Conservation (phyloP, 2,888 invertebrate genomes). For the Cosmopolites sordidus region DNA sequence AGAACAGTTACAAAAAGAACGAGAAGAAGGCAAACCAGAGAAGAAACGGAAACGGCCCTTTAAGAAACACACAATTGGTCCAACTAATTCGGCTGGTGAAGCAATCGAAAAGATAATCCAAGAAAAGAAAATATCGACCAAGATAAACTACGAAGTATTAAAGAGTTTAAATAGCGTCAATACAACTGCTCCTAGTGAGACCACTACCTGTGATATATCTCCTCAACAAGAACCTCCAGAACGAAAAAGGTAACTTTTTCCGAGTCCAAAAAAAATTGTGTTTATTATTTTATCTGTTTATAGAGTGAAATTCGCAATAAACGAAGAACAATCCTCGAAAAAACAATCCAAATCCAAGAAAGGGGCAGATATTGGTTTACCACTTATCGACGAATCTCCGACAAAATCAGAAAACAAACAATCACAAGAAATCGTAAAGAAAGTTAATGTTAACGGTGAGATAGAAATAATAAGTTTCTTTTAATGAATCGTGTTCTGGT, state of each 20-base stretch:
- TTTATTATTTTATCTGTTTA: too few species aligned
- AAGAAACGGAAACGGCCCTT: conserved; percentile 66
- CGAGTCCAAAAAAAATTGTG: too few species aligned
- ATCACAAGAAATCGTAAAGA: not conserved
- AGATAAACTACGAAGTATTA: conserved; percentile 96
- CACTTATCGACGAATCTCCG: conserved; percentile 12
- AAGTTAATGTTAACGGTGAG: not conserved
- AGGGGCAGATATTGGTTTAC: conserved; percentile 21
- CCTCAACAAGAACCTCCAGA: too few species aligned
- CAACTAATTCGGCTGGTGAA: conserved; percentile 62
- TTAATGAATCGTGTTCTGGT: not conserved
- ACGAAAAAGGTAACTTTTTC: too few species aligned
- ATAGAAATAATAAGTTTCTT: too few species aligned
- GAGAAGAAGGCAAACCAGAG: conserved; percentile 82
- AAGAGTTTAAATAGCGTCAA: conserved; percentile 62
- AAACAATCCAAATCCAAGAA: conserved; percentile 15
- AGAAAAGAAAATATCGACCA: conserved; percentile 92
- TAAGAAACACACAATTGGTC: conserved; percentile 61
- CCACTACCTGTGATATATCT: too few species aligned
- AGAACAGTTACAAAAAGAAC: conserved; percentile 72
- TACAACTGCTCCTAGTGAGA: too few species aligned
- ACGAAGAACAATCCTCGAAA: conserved; percentile 20
- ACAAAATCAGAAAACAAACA: conserved; percentile 3
- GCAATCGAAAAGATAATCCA: conserved; percentile 95
- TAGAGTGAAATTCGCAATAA: conserved; percentile 1